These are phyloP conservation scores for Empis stercorea DNA, from an alignment of 2,888 invertebrate genomes.

Conservation along the genomic window DNA sequence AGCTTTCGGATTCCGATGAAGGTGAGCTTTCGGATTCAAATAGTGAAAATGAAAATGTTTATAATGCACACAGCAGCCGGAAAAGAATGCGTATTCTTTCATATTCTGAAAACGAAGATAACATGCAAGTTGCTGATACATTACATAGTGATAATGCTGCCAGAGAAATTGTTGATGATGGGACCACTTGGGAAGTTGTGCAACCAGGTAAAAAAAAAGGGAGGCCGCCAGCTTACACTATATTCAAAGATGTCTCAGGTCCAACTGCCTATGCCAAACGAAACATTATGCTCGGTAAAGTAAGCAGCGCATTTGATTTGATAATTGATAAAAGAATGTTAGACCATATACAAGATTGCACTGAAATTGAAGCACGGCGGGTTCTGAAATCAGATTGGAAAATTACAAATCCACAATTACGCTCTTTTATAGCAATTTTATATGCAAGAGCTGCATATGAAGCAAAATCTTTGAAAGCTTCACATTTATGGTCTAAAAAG, in stretches of 20 bases:
- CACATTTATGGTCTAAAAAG: constrained; percentile 7
- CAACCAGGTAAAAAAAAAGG: background rate
- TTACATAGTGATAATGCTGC: too few species aligned
- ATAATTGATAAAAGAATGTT: background rate
- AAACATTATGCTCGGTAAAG: background rate
- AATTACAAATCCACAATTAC: background rate
- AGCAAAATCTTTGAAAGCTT: constrained; percentile 7
- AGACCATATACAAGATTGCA: constrained; percentile 4
- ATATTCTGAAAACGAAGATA: too few species aligned
- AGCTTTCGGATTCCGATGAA: too few species aligned
- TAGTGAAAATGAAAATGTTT: too few species aligned
- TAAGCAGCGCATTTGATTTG: constrained; percentile 1
- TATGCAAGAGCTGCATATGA: constrained; percentile 7
- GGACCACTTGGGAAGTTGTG: too few species aligned
- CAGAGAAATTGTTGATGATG: too few species aligned
- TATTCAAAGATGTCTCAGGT: background rate
- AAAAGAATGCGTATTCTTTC: too few species aligned
- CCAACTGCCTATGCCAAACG: constrained; percentile 1
- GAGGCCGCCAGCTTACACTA: background rate
- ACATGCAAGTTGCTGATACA: too few species aligned
- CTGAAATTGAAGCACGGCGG: constrained; percentile 4
- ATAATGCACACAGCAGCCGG: too few species aligned
- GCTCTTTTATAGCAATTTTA: constrained; percentile 7
- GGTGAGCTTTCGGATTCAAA: too few species aligned
- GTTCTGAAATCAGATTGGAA: constrained; percentile 4